Evolutionary conservation across 2,888 invertebrate species (phyloP), one percentile per base, ranked within the genome.

Genomic region (Ophioninae sp.): DNA sequence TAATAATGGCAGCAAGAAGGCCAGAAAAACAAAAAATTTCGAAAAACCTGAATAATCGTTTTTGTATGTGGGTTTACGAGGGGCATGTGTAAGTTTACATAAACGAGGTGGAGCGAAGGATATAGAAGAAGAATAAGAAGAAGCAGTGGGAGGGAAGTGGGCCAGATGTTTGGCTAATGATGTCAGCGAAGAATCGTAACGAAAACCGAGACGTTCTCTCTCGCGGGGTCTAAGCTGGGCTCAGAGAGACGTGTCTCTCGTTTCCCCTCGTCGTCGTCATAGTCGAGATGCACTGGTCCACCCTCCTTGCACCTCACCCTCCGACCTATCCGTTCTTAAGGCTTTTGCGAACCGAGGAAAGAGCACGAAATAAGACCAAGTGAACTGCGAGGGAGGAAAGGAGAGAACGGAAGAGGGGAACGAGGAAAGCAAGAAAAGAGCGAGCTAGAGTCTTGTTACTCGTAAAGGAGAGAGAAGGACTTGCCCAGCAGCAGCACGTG

Each of bases 111-210:
- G 69, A 81, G 58, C 22, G 22, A 73, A 63, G 77, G 56, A 75
- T 51, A 20, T 22, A 58, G 65, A 73, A 58, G 13, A 10, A 71
- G 23, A 68, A 76, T 37, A 75, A 51, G 73, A 63, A 67, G 64
- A 71, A 79, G 72, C 71, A 65, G 79, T 74, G 41, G 65, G 72
- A 81, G 82, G 86, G 87, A 89, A 90, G 89, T 88, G 88, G 89
- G 86, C 90, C 93, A 93, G 93, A 93, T 93, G 93, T 93, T 92
- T 91, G 92, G 92, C 92, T 93, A 93, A 93, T 92, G 93, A 93
- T 92, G 92, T 92, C 92, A 92, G 92, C 92, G 82, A 82, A 82
- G 90, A 92, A 92, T 92, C 92, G 92, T 92, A 92, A 92, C 91
- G 90, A 91, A 92, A 91, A 89, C 90, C 90, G 87, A 89, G 89